phyloP scores from a whole-genome alignment of 2,888 invertebrate species.

The Tethea ocularis region DNA sequence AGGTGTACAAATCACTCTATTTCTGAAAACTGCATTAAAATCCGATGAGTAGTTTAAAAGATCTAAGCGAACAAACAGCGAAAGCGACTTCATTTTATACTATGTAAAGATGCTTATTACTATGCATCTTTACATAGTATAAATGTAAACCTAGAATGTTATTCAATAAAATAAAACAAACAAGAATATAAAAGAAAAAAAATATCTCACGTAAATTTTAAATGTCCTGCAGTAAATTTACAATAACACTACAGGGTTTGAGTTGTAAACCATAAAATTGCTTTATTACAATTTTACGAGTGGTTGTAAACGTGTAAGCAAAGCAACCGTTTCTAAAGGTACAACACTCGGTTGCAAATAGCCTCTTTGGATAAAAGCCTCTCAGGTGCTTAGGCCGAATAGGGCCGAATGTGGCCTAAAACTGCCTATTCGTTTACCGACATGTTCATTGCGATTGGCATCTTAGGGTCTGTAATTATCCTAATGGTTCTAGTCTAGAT shows the following conservation, averaged over 20 bases:
- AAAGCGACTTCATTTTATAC: too few species aligned
- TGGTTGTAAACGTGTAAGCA: slow-evolving; percentile 4
- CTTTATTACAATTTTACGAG: slow-evolving; percentile 6
- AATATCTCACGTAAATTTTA: neutral
- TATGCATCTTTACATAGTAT: too few species aligned
- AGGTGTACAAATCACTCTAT: too few species aligned
- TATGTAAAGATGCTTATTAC: too few species aligned
- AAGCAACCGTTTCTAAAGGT: slow-evolving; percentile 13
- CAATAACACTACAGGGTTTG: neutral
- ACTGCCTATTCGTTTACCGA: neutral
- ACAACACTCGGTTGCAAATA: slow-evolving; percentile 24
- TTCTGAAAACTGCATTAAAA: too few species aligned
- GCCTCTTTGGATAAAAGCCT: slow-evolving; percentile 40
- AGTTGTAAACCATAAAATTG: neutral
- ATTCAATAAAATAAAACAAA: too few species aligned
- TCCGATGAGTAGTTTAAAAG: too few species aligned
- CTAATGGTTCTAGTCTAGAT: neutral
- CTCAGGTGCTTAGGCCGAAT: slow-evolving; percentile 11
- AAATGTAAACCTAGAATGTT: too few species aligned
- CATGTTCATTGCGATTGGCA: neutral
- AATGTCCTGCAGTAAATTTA: neutral
- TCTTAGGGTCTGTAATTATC: neutral
- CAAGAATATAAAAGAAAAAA: too few species aligned
- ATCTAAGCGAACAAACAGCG: too few species aligned
- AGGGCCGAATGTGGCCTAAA: neutral